phyloP scores from a whole-genome alignment of 2,113 vertebrate species.

The Bucco capensis region DNA sequence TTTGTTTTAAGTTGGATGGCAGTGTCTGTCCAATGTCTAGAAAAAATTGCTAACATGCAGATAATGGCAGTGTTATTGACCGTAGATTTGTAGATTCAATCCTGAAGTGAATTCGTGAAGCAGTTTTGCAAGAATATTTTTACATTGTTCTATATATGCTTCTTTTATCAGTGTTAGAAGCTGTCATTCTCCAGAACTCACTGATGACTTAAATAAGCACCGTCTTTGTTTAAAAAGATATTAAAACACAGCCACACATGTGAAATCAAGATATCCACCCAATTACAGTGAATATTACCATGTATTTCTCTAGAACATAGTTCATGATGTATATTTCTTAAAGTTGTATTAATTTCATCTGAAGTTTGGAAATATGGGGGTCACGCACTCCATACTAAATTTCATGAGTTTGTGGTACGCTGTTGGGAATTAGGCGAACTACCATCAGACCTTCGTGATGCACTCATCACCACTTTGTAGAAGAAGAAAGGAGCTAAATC shows the following conservation, averaged over 20 bases:
- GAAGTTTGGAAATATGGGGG: no score
- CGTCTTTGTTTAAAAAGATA: neutral
- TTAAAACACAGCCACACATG: neutral
- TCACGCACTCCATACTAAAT: no score
- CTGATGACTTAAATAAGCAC: neutral
- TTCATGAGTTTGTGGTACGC: no score
- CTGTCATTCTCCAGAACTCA: neutral
- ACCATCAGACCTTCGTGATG: no score
- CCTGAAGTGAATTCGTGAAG: neutral
- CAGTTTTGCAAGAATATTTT: neutral
- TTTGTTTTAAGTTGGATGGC: neutral
- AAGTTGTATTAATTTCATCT: neutral
- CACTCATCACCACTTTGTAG: no score
- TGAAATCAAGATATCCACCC: neutral
- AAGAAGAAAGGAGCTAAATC: no score
- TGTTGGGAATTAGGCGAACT: no score
- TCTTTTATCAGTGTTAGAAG: neutral
- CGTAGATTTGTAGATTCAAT: neutral
- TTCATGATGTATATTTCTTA: neutral
- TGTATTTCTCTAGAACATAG: neutral
- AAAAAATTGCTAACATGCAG: neutral
- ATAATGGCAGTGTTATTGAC: neutral
- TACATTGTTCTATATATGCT: neutral
- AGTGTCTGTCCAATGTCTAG: neutral
- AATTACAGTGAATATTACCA: neutral